A percentile compares a stretch with the other conserved stretches of the same genome.
phyloP scores from a whole-genome alignment of 2,113 vertebrate species.

The Nibea coibor region DNA sequence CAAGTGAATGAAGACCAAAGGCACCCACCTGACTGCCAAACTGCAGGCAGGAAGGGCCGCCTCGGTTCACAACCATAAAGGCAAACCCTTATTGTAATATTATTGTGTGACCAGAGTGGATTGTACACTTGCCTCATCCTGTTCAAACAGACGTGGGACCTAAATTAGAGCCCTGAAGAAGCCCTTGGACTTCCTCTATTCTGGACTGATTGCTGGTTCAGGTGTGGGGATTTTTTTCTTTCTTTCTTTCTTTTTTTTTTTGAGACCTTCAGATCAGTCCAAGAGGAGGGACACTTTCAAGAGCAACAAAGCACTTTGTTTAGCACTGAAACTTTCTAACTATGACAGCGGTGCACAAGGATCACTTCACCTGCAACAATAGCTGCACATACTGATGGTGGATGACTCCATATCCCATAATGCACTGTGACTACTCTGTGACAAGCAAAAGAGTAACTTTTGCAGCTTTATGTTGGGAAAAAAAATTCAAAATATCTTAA shows the following conservation, averaged over 20 bases:
- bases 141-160: slow-evolving; percentile 61
- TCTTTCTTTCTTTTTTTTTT: slow-evolving; percentile 2
- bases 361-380: slow-evolving; percentile 11
- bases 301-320: slow-evolving; percentile 68
- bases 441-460: slow-evolving; percentile 23
- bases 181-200: slow-evolving; percentile 35
- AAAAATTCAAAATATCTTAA: slow-evolving; percentile 2
- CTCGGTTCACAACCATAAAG: slow-evolving; percentile 30
- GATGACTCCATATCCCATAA: slow-evolving; percentile 20
- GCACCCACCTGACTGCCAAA: background rate
- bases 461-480: slow-evolving; percentile 11
- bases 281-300: slow-evolving; percentile 19
- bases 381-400: slow-evolving; percentile 8
- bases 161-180: slow-evolving; percentile 59
- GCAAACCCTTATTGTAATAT: slow-evolving; percentile 36
- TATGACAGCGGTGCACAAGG: slow-evolving; percentile 21
- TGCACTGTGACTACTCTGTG: slow-evolving; percentile 19
- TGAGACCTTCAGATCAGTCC: slow-evolving; percentile 22
- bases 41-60: slow-evolving; percentile 7
- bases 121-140: slow-evolving; percentile 40
- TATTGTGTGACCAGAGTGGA: slow-evolving; percentile 50
- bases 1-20: slow-evolving; percentile 30
- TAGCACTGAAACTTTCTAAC: slow-evolving; percentile 36
- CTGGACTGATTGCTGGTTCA: slow-evolving; percentile 40
- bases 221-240: slow-evolving; percentile 23